Base-by-base conservation (phyloP, 2,888 invertebrate genomes). In the Malthinus flaveolus region DNA sequence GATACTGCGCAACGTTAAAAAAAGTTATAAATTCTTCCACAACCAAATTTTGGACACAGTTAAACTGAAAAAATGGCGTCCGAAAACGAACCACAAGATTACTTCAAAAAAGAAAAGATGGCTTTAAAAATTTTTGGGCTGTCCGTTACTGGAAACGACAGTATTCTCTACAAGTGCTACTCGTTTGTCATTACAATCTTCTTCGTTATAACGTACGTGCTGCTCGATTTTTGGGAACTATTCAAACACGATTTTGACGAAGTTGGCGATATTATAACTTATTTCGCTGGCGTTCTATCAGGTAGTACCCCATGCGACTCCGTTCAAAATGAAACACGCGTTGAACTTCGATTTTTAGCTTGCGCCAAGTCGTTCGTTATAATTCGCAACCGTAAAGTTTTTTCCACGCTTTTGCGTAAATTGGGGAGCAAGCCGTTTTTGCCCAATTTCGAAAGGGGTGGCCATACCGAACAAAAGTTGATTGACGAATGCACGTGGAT, bases 171-270 rank as follows among this genome's bases (percentile, higher is more conserved):
- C 44, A 44, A 23, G 31, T 31, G 23, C 1, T 44, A 44, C 31
- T 44, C 44, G 5, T 23, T 15, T 23, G 1, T 12, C n/a, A 31
- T 44, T 31, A 1, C 31, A 10, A 2, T 8, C n/a, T 3, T 15
- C 1, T 6, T 44, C 31, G n/a, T 8, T 15, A 1, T 31, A 11
- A 9, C 12, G 32, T 48, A 48, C 11, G 10, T 35, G n/a, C 7
- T 48, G 9, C n/a, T 35, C 3, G 35, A 34, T 3, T 2, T 10
- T 3, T 15, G 34, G 3, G 48, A 48, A 5, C 23, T 48, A n/a
- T 35, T 35, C 7, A 48, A 48, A 15, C 48, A 48, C 48, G 35
- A 48, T 10, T 48, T 48, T 23, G 35, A 48, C 7, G 35, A 35
- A 15, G 33, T 48, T 35, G 35, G 15, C 9, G 35, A 34, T 5